Conservation (phyloP, 1,140 invertebrate species). For the Drosophila sulfurigaster region DNA sequence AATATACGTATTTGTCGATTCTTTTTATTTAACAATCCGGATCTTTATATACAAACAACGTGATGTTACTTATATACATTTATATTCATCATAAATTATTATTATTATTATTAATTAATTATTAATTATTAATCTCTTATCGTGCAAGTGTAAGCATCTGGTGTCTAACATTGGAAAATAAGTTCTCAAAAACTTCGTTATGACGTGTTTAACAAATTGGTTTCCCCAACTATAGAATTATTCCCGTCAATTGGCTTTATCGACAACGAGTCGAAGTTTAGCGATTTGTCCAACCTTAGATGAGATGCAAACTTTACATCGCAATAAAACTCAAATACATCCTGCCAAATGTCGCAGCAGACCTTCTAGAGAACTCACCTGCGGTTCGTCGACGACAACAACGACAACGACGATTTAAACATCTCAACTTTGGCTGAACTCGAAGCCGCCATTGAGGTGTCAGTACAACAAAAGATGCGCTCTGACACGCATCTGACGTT, state of each 20-base stretch:
- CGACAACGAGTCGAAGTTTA: conserved; percentile 31
- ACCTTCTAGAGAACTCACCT: conserved; percentile 11
- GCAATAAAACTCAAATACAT: conserved; percentile 59
- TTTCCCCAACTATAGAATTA: not conserved
- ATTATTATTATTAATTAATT: too few species aligned
- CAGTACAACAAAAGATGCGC: conserved; percentile 76
- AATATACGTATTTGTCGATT: too few species aligned
- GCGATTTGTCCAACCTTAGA: conserved; percentile 54
- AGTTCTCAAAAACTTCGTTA: not conserved
- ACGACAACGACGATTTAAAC: not conserved
- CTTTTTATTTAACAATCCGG: too few species aligned
- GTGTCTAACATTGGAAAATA: too few species aligned
- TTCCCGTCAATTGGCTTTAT: not conserved
- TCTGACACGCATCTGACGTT: conserved; percentile 77
- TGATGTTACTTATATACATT: too few species aligned
- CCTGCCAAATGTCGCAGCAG: conserved; percentile 51
- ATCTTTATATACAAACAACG: too few species aligned
- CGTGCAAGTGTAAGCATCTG: too few species aligned
- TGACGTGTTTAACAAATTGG: not conserved
- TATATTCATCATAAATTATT: too few species aligned
- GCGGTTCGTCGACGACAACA: not conserved
- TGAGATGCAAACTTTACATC: conserved; percentile 26
- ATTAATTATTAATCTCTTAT: too few species aligned
- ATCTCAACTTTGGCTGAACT: conserved; percentile 43
- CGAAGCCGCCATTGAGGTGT: conserved; percentile 64